Base-by-base conservation (phyloP, 2,113 vertebrate genomes). In the Regulus satrapa region DNA sequence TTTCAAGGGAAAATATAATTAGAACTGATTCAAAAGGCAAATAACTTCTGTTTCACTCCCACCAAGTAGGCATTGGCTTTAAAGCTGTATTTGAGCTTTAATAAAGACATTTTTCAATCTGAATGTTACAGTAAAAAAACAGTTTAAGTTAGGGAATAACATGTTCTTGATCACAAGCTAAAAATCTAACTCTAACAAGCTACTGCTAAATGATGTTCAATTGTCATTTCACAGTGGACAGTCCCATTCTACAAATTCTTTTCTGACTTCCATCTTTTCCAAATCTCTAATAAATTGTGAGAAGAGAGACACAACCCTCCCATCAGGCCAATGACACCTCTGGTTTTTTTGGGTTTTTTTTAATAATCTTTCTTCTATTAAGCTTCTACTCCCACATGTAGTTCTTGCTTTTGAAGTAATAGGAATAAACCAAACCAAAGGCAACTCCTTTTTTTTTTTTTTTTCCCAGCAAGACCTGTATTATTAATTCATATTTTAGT, bases 21-120 rank as follows among this genome's bases (percentile, higher is more conserved):
- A 95, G 41, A 24, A 76, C 49, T 41, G 67, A 88, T 51, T 91
- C 79, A 80, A 95, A 96, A 92, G 49, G 49, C 83, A 92, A 88
- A 72, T 83, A 88, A 61, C 71, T 94, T 78, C 43, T 82, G 20
- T 83, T 72, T 79, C 36, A 51, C 49, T 93, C 61, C 54, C 52
- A 85, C 36, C 46, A 74, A 75, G 73, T 7, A 94, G 19, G 77
- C 73, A 81, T 38, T 20, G 62, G n/a, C 11, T 85, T 81, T 84
- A 84, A 78, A 75, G 29, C 32, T 89, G 62, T 84, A 84, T 95
- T 92, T 94, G 81, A 34, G 34, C 26, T 71, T 68, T 77, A 75
- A 54, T 73, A 84, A 95, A 93, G 26, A 32, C 38, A 74, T 28
- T 89, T 72, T 23, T n/a, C 45, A 45, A 91, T 36, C 76, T 29